These are phyloP conservation scores for Anguilla obscura DNA, from an alignment of 2,797 vertebrate species.

Conservation along the genomic window DNA sequence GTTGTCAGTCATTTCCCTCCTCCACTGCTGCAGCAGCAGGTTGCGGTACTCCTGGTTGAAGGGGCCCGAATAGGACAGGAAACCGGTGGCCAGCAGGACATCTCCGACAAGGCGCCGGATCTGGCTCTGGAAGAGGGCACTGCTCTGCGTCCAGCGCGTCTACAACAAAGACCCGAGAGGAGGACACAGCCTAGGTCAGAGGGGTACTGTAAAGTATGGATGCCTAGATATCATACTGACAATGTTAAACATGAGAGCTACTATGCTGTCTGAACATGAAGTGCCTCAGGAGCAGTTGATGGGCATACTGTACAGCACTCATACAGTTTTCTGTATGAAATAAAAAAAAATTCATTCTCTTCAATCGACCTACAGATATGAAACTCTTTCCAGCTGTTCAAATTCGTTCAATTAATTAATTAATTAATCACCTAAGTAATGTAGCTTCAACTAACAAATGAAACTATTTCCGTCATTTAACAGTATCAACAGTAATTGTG, in stretches of 20 bases:
- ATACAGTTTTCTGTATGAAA: neutral
- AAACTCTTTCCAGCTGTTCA: neutral
- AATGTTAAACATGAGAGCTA: neutral
- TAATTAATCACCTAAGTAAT: neutral
- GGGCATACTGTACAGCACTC: neutral
- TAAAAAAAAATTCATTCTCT: neutral
- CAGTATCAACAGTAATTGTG: neutral
- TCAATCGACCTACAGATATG: neutral
- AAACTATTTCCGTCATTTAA: neutral
- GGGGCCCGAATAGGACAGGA: constrained; percentile 82
- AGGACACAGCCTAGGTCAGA: neutral
- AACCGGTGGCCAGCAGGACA: constrained; percentile 78
- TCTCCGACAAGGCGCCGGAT: constrained; percentile 78
- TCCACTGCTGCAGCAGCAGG: constrained; percentile 76
- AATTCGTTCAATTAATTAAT: neutral
- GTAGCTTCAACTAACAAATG: neutral
- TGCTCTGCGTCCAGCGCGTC: constrained; percentile 83
- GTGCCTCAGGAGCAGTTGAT: neutral
- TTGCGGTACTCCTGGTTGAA: constrained; percentile 85
- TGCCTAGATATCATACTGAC: neutral
- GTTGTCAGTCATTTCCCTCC: constrained; percentile 70
- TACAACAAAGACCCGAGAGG: constrained; percentile 49
- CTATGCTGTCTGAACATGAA: neutral
- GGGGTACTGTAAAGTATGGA: neutral
- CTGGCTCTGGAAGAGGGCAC: constrained; percentile 75